A percentile compares a stretch with the other conserved stretches of the same genome.
Evolutionary conservation across 2,888 invertebrate species (phyloP).

Genomic region (Tipula vernalis): DNA sequence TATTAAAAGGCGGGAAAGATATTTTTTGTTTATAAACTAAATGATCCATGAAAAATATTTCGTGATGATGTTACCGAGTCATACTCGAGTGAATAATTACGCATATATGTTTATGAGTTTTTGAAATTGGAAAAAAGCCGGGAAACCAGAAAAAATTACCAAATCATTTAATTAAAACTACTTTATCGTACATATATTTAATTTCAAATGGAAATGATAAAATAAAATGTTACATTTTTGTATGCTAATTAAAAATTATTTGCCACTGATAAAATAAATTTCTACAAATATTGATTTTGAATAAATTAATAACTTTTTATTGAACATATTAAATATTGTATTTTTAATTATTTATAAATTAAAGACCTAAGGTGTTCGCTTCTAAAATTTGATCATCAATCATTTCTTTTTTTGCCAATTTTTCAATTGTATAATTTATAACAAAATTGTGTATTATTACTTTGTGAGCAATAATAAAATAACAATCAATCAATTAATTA

Average conservation of each 20-base stretch:
- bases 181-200: neutral
- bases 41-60: neutral
- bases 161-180: neutral
- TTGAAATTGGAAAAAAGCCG: neutral
- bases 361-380: neutral
- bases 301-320: neutral
- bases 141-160: neutral
- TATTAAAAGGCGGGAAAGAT: neutral
- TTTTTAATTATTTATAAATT: neutral
- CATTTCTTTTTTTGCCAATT: neutral
- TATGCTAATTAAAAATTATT: neutral
- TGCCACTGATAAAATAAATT: neutral
- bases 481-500: neutral
- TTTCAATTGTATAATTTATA: neutral
- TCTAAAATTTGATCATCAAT: neutral
- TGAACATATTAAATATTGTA: neutral
- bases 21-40: neutral
- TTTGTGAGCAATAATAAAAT: neutral
- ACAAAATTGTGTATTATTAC: neutral
- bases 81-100: neutral
- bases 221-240: neutral
- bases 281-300: neutral
- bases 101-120: neutral
- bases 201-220: neutral
- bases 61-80: neutral